Base-by-base conservation (phyloP, 2,888 invertebrate genomes). In the Leucoma salicis region DNA sequence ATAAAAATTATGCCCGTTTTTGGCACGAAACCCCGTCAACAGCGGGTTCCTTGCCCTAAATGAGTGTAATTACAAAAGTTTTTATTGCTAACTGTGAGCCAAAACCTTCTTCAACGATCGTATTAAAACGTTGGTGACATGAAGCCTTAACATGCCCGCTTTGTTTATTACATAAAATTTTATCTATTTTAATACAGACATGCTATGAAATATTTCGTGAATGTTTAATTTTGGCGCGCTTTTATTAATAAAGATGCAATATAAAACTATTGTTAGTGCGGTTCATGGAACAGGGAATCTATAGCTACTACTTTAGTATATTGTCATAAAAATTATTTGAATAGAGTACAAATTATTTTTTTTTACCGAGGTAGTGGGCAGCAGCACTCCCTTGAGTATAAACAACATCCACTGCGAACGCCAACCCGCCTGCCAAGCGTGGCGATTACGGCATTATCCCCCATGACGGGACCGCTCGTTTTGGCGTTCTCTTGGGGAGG, bases 51-150 rank as follows among this genome's bases (percentile, higher is more conserved):
- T 82, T 77, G 77, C 70, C 75, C 80, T 78, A 82, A 88, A 88
- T 86, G 84, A 83, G 82, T 74, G 78, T 82, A 87, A 88, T 89
- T 87, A 87, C 78, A 76, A 85, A 88, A 89, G 87, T 88, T 88
- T 88, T 88, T 86, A 89, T 86, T 82, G 77, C 83, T 73, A 76
- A 81, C 68, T 78, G 76, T 67, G 77, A 74, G 86, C 86, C 87
- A 86, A 83, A 84, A 80, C 71, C 75, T 77, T 68, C 70, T 75
- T 78, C 69, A 66, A 70, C 71, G 65, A 72, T 71, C 71, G 70
- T 66, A 67, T 59, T 61, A 66, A 66, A 65, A 63, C 53, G 60
- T 54, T 66, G 62, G 62, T 67, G 68, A 61, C 65, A 48, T 52
- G 59, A 43, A 65, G 53, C 54, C 70, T 56, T 52, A 53, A 51